phyloP scores from a whole-genome alignment of 2,888 invertebrate species.

The Chromoteleia sp. region DNA sequence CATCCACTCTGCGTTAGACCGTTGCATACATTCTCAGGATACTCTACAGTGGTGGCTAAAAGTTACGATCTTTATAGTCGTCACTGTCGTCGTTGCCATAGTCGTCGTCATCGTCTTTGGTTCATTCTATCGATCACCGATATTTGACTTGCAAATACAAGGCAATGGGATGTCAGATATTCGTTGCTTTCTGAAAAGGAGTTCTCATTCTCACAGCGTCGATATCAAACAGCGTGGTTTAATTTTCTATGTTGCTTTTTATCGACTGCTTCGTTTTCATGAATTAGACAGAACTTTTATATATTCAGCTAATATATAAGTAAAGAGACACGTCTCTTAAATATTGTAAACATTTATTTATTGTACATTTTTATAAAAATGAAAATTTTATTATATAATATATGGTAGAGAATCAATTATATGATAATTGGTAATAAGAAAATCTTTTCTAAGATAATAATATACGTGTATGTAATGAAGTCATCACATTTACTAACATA shows the following conservation, averaged over 20 bases:
- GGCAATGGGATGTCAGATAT: constrained; percentile 56
- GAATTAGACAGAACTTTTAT: constrained; percentile 19
- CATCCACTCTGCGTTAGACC: constrained; percentile 47
- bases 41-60: constrained; percentile 58
- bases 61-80: constrained; percentile 69
- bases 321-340: constrained; percentile 30
- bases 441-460: no score
- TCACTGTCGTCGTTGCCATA: constrained; percentile 62
- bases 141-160: constrained; percentile 69
- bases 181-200: constrained; percentile 44
- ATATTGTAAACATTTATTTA: constrained; percentile 3
- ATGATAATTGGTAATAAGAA: no score
- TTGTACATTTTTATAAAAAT: no score
- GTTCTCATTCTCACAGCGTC: constrained; percentile 48
- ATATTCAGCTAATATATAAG: constrained; percentile 28
- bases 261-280: constrained; percentile 36
- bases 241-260: constrained; percentile 58
- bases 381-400: neutral
- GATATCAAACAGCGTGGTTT: constrained; percentile 51
- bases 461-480: no score
- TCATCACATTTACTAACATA: no score
- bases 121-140: constrained; percentile 63
- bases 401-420: neutral
- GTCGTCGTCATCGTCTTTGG: constrained; percentile 58
- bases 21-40: constrained; percentile 49